Evolutionary conservation across 2,888 invertebrate species (phyloP).

Genomic region (Drosophila percnosoma): DNA sequence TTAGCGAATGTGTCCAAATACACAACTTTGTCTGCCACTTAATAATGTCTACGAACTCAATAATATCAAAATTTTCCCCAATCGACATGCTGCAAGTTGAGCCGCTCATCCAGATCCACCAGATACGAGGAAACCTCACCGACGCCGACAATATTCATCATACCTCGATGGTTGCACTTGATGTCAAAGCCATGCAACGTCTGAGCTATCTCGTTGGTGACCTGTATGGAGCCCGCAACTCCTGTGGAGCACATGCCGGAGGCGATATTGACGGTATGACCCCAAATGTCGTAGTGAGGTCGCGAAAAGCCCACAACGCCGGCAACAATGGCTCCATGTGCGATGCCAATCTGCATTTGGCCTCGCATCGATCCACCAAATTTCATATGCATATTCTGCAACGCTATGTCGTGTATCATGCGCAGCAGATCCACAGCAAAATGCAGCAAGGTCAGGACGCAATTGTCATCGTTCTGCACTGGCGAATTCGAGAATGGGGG

Average conservation of each 20-base stretch:
- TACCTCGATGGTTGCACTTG: slow-evolving; percentile 88
- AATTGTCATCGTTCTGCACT: slow-evolving; percentile 46
- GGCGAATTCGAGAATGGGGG: neutral
- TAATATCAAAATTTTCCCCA: neutral
- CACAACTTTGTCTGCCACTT: neutral
- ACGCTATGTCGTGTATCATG: slow-evolving; percentile 84
- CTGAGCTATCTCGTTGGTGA: slow-evolving; percentile 89
- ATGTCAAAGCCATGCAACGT: slow-evolving; percentile 89
- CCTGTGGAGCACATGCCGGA: slow-evolving; percentile 97
- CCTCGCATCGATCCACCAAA: slow-evolving; percentile 26
- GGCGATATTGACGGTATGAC: slow-evolving; percentile 97
- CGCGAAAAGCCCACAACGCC: slow-evolving; percentile 97
- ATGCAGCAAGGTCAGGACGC: slow-evolving; percentile 87
- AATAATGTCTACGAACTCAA: neutral
- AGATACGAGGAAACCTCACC: slow-evolving; percentile 88
- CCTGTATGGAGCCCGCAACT: slow-evolving; percentile 90
- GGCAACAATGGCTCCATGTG: slow-evolving; percentile 95
- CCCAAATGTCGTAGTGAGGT: slow-evolving; percentile 98
- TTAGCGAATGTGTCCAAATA: neutral
- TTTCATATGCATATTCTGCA: slow-evolving; percentile 13
- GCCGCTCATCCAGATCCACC: slow-evolving; percentile 22
- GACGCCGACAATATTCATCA: slow-evolving; percentile 89
- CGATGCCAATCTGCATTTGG: slow-evolving; percentile 87
- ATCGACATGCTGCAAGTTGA: slow-evolving; percentile 21
- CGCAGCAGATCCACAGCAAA: slow-evolving; percentile 91